A percentile compares a stretch with the other conserved stretches of the same genome.
Conservation (phyloP, 2,888 invertebrate genomes). For the Scaptomyza cyrtandrae region DNA sequence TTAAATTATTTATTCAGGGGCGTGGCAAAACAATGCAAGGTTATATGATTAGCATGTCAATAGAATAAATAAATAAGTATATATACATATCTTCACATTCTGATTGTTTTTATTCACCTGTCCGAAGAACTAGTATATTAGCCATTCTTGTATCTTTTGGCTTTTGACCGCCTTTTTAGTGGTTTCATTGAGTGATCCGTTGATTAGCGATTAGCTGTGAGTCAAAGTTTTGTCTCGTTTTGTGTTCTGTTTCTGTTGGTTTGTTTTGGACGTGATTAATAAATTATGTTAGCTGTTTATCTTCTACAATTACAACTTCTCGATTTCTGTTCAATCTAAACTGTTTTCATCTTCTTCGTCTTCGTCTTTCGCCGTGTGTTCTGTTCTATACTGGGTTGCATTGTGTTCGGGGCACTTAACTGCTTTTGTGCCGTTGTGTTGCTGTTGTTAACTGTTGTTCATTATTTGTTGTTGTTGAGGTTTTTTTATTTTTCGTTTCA, state of each 20-base stretch:
- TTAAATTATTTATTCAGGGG: slow-evolving; percentile 57
- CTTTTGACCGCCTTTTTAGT: slow-evolving; percentile 13
- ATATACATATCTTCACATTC: neutral
- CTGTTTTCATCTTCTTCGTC: slow-evolving; percentile 6
- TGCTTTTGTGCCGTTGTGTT: slow-evolving; percentile 73
- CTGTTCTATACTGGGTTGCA: slow-evolving; percentile 27
- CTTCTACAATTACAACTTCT: slow-evolving; percentile 1
- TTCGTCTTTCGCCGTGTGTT: neutral
- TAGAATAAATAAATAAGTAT: neutral
- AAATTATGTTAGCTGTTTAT: slow-evolving; percentile 26
- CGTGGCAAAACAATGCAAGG: slow-evolving; percentile 28
- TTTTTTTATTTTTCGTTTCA: slow-evolving; percentile 24
- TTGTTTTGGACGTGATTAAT: slow-evolving; percentile 19
- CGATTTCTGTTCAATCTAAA: slow-evolving; percentile 14
- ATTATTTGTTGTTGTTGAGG: neutral
- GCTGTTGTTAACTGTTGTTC: slow-evolving; percentile 60
- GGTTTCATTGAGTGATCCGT: slow-evolving; percentile 36
- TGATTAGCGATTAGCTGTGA: slow-evolving; percentile 20
- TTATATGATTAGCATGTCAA: slow-evolving; percentile 42
- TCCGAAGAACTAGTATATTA: slow-evolving; percentile 9
- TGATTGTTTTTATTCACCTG: slow-evolving; percentile 34
- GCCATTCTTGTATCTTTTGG: slow-evolving; percentile 1
- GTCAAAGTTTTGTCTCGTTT: neutral
- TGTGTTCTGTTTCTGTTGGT: neutral
- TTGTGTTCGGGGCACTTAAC: slow-evolving; percentile 63